Evolutionary conservation across 1,140 invertebrate genomes (phyloP).

Genomic region (Diorhabda elongata): DNA sequence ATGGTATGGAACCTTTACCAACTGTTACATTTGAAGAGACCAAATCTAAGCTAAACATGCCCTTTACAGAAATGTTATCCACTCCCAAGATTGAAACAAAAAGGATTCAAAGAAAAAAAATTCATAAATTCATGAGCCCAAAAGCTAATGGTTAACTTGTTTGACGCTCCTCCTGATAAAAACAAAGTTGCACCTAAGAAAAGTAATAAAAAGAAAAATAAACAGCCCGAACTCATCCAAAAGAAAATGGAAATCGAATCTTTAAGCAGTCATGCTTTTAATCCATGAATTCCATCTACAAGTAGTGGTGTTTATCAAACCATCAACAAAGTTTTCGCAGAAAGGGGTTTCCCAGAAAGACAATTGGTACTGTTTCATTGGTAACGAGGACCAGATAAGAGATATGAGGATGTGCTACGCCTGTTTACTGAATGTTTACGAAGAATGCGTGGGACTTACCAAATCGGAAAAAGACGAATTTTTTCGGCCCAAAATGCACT

Average conservation of each 20-base stretch:
- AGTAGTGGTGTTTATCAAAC: not conserved
- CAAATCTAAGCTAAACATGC: not conserved
- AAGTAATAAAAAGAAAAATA: too few relatives aligned
- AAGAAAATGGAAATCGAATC: too few relatives aligned
- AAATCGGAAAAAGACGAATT: not conserved
- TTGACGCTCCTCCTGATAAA: too few relatives aligned
- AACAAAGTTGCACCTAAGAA: too few relatives aligned
- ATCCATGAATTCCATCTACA: too few relatives aligned
- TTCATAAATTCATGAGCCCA: too few relatives aligned
- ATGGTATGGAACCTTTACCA: not conserved
- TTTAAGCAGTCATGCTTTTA: too few relatives aligned
- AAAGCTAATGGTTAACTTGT: too few relatives aligned
- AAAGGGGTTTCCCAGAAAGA: not conserved
- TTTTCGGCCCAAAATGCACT: not conserved
- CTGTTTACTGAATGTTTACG: not conserved
- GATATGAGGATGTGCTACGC: not conserved
- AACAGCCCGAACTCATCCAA: too few relatives aligned
- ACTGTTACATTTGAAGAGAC: not conserved
- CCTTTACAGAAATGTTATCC: not conserved
- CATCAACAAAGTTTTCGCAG: not conserved
- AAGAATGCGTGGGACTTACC: not conserved
- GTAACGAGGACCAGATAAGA: not conserved
- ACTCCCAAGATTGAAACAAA: not conserved
- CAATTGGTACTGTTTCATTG: not conserved
- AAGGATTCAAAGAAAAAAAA: not conserved